Percentiles rank a stretch among this genome's conserved stretches.
These are phyloP conservation scores for Diplodus puntazzo DNA, from an alignment of 2,797 vertebrate genomes.

Conservation along the genomic window DNA sequence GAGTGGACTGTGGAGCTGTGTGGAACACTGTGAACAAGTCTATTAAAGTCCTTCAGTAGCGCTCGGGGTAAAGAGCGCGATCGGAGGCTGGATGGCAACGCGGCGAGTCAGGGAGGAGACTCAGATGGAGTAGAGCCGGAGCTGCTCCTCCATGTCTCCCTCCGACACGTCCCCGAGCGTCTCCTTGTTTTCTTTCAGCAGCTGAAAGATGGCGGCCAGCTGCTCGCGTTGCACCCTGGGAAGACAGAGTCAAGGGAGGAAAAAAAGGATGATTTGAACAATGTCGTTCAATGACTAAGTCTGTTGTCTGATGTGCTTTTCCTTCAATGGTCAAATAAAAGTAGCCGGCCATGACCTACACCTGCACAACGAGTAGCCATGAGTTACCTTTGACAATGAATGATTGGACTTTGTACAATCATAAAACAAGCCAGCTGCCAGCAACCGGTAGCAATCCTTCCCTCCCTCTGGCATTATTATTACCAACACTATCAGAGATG, in stretches of 20 bases:
- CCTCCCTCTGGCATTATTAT: too few species aligned
- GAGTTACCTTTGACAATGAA: too few species aligned
- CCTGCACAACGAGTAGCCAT: too few species aligned
- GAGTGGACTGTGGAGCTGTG: background rate
- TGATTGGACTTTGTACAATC: too few species aligned
- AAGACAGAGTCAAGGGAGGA: slow-evolving; percentile 14
- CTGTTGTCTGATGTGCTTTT: too few species aligned
- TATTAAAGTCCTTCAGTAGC: slow-evolving; percentile 30
- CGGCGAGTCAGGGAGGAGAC: background rate
- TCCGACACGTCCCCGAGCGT: slow-evolving; percentile 95
- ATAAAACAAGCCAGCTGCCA: too few species aligned
- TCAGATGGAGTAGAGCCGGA: slow-evolving; percentile 94
- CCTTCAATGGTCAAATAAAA: too few species aligned
- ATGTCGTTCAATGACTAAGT: too few species aligned
- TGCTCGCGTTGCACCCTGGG: slow-evolving; percentile 94
- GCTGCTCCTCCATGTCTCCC: slow-evolving; percentile 93
- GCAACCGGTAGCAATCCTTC: too few species aligned
- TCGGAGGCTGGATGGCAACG: background rate
- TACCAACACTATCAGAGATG: too few species aligned
- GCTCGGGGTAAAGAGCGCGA: background rate
- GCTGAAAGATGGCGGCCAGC: slow-evolving; percentile 95
- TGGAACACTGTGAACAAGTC: slow-evolving; percentile 48
- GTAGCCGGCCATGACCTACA: too few species aligned
- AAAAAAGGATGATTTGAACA: too few species aligned
- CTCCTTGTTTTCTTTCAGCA: slow-evolving; percentile 92